Evolutionary conservation across 2,888 invertebrate genomes (phyloP), one percentile per base, ranked within the genome.

Genomic region (Drosophila peninsularis): DNA sequence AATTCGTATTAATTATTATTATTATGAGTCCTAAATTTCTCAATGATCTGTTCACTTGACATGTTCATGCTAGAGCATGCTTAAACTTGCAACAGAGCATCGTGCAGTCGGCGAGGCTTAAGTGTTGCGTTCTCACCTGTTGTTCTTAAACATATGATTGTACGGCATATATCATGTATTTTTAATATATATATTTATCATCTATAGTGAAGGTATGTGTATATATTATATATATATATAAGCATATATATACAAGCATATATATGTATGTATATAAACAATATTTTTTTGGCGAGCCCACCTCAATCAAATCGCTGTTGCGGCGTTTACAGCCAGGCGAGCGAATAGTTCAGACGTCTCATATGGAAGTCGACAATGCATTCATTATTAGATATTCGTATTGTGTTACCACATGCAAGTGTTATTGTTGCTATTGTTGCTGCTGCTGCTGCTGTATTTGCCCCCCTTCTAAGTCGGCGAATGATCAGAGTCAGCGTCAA

Each of bases 261-360:
- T 21, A 9, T 5, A 42, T 21, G 3, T 42, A 19, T 21, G 9
- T 39, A 39, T 39, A 14, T 36, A 24, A 24, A 24, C 24, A 24
- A 5, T 5, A 24, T 61, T 24, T 36, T 65, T 68, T 62, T 19
- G 68, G 56, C 65, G 76, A 81, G 63, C 80, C 80, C 80, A 79
- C 80, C 80, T 79, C 80, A 80, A 82, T 82, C 71, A 80, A 68
- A 75, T 80, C 62, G 65, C 67, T 80, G 65, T 82, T 80, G 76
- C 45, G 78, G 50, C 67, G 71, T 57, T 49, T 45, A 58, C 10
- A 52, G 49, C 50, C 24, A 7, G 55, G 24, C 32, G 24, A 21
- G 14, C 37, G 53, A 39, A 53, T 53, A 53, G 24, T 47, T 52
- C 53, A 24, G 60, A 10, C 54, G 7, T 24, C 13, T 55, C 44